Evolutionary conservation across 1,140 invertebrate genomes (phyloP), one percentile per base, ranked within the genome.

Genomic region (Listronotus oregonensis): DNA sequence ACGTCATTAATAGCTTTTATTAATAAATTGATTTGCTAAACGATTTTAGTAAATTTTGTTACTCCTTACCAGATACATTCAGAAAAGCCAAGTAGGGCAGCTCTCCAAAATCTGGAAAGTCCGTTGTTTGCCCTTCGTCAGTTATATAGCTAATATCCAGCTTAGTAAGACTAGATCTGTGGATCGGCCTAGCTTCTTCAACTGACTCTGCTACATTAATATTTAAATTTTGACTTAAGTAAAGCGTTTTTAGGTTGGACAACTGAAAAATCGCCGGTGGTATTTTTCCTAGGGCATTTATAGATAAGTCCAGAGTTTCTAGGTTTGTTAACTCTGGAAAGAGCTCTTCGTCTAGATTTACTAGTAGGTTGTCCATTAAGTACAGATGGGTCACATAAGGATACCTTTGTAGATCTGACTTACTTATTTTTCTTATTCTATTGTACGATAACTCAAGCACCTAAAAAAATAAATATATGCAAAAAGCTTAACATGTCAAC

Each of bases 391-490:
- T 82, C 50, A 87, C 73, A 68, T 81, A 82, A 11, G 80, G 77
- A 68, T 86, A 86, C 31, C 78, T 77, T 21, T 78, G 75, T 67
- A 87, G 81, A 52, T 85, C 85, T 65, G 80, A 75, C 56, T 77
- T 77, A 64, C 77, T 78, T 34, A 87, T 65, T 73, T 85, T 84
- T 73, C 81, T 80, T 61, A 87, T 82, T 75, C 84, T 82, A 76
- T 87, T 87, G 65, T 81, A 81, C 37, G 84, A 83, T 77, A 86
- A 81, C 71, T 87, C 85, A n/a, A 87, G 76, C 60, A 86, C 83
- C 86, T 87, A 79, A 34, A 82, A 81, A 51, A 43, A 42, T 10
- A n/a, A n/a, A n/a, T 17, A 43, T 18, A 21, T 57, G 17, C 4
- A 52, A 6, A 10, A 49, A 47, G 14, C 21, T 5, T 37, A 56